Percentiles rank a stretch among this genome's conserved stretches.
Evolutionary conservation across 2,797 vertebrate genomes (phyloP).

Genomic region (Mus caroli): DNA sequence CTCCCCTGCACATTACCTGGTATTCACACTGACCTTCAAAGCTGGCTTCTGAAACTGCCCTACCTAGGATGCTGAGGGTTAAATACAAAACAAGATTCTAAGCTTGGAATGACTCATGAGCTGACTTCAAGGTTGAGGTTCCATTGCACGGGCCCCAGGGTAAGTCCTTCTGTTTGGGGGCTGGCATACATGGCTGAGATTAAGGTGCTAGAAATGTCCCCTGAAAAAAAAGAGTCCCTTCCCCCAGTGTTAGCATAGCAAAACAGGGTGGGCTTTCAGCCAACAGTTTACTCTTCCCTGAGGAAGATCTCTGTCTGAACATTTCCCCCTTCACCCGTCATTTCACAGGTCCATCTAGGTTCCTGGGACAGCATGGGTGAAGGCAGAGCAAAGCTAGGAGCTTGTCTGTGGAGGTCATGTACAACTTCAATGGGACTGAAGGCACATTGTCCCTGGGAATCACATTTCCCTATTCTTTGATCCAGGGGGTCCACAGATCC

Average conservation of each 20-base stretch:
- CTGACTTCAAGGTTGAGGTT: no score
- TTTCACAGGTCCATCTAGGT: fast-evolving
- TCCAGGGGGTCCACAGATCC: not conserved
- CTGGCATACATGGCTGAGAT: no score
- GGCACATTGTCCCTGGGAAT: fast-evolving
- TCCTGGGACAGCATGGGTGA: fast-evolving
- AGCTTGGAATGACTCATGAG: not conserved
- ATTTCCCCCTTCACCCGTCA: no score
- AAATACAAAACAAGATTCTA: not conserved
- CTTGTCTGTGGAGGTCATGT: fast-evolving
- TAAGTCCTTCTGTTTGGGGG: not conserved
- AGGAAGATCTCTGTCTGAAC: not conserved
- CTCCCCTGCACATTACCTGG: not conserved
- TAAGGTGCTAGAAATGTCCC: fast-evolving
- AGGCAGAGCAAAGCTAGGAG: no score
- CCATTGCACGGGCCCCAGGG: fast-evolving
- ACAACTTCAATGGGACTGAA: fast-evolving
- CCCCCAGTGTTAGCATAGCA: not conserved
- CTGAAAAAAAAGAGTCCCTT: fast-evolving
- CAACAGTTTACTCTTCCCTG: not conserved
- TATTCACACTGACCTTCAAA: fast-evolving
- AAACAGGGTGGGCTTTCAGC: not conserved
- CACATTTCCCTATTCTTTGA: not conserved
- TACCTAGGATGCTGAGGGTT: no score
- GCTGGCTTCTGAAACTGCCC: not conserved